A percentile compares a stretch with the other conserved stretches of the same genome.
Conservation (phyloP, 2,888 invertebrate species). For the Orthonychiurus folsomi region DNA sequence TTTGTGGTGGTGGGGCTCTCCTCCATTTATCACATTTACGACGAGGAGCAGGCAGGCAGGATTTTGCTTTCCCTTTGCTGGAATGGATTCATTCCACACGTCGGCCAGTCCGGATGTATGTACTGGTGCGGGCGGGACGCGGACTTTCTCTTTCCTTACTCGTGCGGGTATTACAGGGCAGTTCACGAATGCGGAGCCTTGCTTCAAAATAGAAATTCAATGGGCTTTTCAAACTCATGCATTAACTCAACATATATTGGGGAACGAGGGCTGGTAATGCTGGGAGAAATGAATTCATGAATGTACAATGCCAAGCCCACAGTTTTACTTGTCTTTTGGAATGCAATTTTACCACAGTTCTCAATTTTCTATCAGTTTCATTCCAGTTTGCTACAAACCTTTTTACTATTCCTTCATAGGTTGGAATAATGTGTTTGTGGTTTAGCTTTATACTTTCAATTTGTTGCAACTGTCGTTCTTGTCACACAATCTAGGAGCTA, state of each 20-base stretch:
- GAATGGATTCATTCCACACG: not conserved
- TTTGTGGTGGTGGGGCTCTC: no score
- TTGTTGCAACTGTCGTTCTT: no score
- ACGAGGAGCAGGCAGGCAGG: no score
- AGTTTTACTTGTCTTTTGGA: no score
- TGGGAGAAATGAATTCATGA: not conserved
- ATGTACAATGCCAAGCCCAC: constrained; percentile 1
- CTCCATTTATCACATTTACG: no score
- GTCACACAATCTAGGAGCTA: no score
- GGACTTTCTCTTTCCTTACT: not conserved
- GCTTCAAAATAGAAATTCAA: no score
- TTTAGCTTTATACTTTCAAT: no score
- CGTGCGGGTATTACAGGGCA: not conserved
- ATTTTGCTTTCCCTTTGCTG: not conserved
- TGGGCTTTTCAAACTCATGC: not conserved
- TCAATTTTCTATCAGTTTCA: not conserved
- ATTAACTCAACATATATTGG: constrained; percentile 1
- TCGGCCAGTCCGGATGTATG: not conserved
- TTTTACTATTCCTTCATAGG: no score
- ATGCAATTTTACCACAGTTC: not conserved
- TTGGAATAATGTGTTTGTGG: no score
- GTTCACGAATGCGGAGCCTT: no score
- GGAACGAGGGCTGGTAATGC: no score
- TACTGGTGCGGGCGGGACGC: not conserved
- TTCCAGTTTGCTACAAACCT: not conserved